Base-by-base conservation (phyloP, 92 coral and sea anemone species). In the Siderastrea radians region DNA sequence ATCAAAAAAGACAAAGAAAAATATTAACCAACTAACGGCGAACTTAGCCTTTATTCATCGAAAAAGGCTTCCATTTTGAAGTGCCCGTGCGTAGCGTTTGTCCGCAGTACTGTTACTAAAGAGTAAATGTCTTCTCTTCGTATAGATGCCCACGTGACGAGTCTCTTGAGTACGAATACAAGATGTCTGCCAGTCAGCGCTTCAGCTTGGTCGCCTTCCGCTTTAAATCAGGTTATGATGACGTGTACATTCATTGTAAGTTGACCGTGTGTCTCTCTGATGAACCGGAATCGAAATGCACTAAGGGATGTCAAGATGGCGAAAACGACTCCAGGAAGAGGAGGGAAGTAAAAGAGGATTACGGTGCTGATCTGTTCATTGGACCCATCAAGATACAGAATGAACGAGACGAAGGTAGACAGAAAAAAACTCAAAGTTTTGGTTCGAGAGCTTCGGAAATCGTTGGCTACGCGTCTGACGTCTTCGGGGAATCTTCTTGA, bases 171-270 rank as follows among this genome's bases (percentile, higher is more conserved):
- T 91, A 86, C 79, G 80, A 88, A 38, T 84, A 88, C 86, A 86
- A 87, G 57, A 88, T 85, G 70, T 67, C 93, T 12, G 65, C 77
- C 44, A 74, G 46, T 13, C 98, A 95, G 88, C 93, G 91, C n/a
- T 95, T 93, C 81, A 93, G 92, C 79, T 59, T 95, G 52, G 82
- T 81, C 8, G 94, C 98, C 72, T 95, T 95, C 77, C 96, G 98
- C 55, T 95, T 95, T 61, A 89, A 88, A 38, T 83, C 90, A 1
- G 91, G 92, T 79, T 83, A 65, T 7, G 58, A 81, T 3, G 84
- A 93, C 70, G 96, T 95, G 14, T 95, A 88, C 79, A 84, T 95
- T 13, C 98, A 95, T 76, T 95, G 98, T 44, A 80, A 82, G 55
- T 86, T 95, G 70, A 69, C 86, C 14, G 98, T 94, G 3, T 95